Conservation (phyloP, 2,888 invertebrate genomes). For the Ommatoiulus sabulosus region DNA sequence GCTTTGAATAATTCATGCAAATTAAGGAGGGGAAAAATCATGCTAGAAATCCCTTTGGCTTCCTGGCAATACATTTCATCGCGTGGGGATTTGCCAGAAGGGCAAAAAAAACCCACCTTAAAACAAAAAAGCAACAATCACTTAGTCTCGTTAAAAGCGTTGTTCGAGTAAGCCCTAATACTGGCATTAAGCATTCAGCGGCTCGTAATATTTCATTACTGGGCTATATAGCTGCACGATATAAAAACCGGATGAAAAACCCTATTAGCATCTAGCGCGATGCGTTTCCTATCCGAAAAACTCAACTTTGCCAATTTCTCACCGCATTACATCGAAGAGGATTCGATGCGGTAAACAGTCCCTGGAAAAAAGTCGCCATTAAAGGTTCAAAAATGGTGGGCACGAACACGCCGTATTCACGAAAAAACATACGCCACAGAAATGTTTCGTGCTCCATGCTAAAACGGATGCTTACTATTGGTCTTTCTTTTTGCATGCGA, state of each 20-base stretch:
- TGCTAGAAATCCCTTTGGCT: background rate
- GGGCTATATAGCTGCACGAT: background rate
- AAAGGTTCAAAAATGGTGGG: conserved; percentile 10
- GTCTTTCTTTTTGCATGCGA: too few species aligned
- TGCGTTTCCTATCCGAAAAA: background rate
- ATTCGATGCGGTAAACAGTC: background rate
- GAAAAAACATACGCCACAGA: background rate
- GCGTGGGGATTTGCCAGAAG: conserved; percentile 1
- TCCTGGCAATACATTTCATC: background rate
- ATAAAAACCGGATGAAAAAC: conserved; percentile 23
- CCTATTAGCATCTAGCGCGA: conserved; percentile 11
- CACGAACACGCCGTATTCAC: background rate
- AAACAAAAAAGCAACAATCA: conserved; percentile 47
- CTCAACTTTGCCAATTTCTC: background rate
- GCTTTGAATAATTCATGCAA: conserved; percentile 39
- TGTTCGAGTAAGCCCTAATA: conserved; percentile 16
- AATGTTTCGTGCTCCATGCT: background rate
- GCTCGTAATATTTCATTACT: conserved; percentile 32
- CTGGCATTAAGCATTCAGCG: conserved; percentile 43
- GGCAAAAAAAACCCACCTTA: conserved; percentile 23
- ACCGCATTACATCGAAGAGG: background rate
- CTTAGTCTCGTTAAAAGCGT: conserved; percentile 45
- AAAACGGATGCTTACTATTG: too few species aligned
- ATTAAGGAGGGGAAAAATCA: conserved; percentile 45
- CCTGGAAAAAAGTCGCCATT: background rate